Base-by-base conservation (phyloP, 2,113 vertebrate species). In the Embiotoca jacksoni region DNA sequence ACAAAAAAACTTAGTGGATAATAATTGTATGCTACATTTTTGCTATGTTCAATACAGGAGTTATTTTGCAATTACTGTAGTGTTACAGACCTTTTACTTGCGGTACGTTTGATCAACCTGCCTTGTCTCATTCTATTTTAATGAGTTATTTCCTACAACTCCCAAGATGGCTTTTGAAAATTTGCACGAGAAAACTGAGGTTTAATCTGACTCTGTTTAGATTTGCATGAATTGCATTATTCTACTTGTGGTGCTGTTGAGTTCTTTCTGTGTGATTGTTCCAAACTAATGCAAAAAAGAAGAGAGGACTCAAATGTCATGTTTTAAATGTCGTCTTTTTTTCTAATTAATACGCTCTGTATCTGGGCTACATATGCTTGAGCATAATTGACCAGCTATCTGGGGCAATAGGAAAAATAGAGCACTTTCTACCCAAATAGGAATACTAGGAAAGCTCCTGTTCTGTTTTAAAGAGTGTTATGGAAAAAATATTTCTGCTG, bases 361-460 rank as follows among this genome's bases (percentile, higher is more conserved):
- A 72, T 78, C 65, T 75, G 55, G 72, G 66, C 60, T 61, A 37
- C 13, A 83, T 44, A 49, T 44, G n/a, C 53, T 30, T 57, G 13
- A 44, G 50, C 11, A 32, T 74, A 67, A 78, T 65, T 63, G 72
- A 72, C 37, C 31, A 39, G 46, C 56, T 81, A 53, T 83, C 32
- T 80, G 65, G 77, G 65, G 46, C 64, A 81, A 59, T 59, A 36
- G 33, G 54, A 57, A 70, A 78, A 81, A 74, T 59, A 53, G 69
- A 78, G 44, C 58, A 63, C 49, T 49, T 37, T 46, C 9, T 35
- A 35, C 35, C 31, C 32, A 75, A 41, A 76, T 46, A 36, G 52
- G 66, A 16, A 13, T n/a, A 4, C 49, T n/a, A 39, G 11, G 9
- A 63, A 70, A 59, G 23, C n/a, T 39, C 4, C 3, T 13, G 16